These are phyloP conservation scores for Yasuhikotakia modesta DNA, from an alignment of 2,797 vertebrate genomes.

Conservation along the genomic window DNA sequence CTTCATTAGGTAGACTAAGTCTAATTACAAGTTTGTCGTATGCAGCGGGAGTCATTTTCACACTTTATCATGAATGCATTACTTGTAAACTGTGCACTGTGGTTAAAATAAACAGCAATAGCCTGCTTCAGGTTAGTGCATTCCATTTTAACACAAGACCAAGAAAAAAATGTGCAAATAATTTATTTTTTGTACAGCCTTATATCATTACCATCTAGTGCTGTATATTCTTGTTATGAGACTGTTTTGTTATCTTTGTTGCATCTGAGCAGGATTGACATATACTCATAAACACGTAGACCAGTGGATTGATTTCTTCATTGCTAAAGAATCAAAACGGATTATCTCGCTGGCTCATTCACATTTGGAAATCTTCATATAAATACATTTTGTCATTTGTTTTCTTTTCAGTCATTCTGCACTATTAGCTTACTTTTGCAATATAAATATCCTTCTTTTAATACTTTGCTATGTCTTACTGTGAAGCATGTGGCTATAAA, in stretches of 20 bases:
- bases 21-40: slow-evolving; percentile 50
- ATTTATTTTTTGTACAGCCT: not conserved
- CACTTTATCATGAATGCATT: slow-evolving; percentile 31
- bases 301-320: not conserved
- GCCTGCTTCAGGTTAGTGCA: no score
- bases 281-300: not conserved
- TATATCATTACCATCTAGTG: no score
- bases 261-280: not conserved
- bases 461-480: not conserved
- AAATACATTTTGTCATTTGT: slow-evolving; percentile 3
- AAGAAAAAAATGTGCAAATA: not conserved
- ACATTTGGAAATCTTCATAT: slow-evolving; percentile 1
- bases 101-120: not conserved
- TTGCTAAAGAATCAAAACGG: not conserved
- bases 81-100: slow-evolving; percentile 20
- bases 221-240: no score
- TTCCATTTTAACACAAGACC: not conserved
- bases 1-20: slow-evolving; percentile 51
- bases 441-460: not conserved
- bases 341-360: not conserved
- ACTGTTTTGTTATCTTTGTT: no score
- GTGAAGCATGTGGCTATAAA: not conserved
- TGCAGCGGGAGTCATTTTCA: slow-evolving; percentile 34
- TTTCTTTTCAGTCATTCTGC: slow-evolving; percentile 18
- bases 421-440: slow-evolving; percentile 5